A percentile compares a stretch with the other conserved stretches of the same genome.
Evolutionary conservation across 2,888 invertebrate species (phyloP).

Genomic region (Lutraria lutraria): DNA sequence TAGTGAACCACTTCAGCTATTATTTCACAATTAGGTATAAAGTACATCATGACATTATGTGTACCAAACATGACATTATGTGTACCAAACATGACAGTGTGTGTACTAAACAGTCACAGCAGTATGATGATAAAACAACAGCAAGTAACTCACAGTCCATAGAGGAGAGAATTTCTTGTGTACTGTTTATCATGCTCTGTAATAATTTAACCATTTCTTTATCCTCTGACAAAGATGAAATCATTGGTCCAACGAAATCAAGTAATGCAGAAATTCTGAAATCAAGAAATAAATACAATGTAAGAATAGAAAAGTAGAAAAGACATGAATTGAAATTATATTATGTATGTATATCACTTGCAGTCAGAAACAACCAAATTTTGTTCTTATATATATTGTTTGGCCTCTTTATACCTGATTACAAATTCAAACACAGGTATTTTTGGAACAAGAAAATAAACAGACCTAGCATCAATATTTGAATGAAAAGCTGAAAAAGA

Average conservation of each 20-base stretch:
- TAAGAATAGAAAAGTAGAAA: too few species aligned
- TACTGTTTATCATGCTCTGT: not conserved
- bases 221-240: conserved; percentile 12
- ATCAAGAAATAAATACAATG: conserved; percentile 15
- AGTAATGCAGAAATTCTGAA: conserved; percentile 17
- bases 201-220: not conserved
- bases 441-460: too few species aligned
- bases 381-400: too few species aligned
- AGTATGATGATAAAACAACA: not conserved
- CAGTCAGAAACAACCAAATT: too few species aligned
- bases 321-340: too few species aligned
- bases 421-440: too few species aligned
- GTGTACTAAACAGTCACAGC: not conserved
- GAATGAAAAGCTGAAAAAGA: too few species aligned
- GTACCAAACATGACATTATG: not conserved
- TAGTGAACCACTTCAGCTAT: too few species aligned
- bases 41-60: not conserved
- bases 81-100: not conserved
- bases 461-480: too few species aligned
- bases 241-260: not conserved
- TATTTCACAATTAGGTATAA: too few species aligned
- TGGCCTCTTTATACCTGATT: too few species aligned
- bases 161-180: not conserved
- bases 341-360: too few species aligned
- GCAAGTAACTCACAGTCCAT: conserved; percentile 1